Percentiles rank a stretch among this genome's conserved stretches.
These are phyloP conservation scores for Balaeniceps rex DNA, from an alignment of 2,113 vertebrate genomes.

Conservation along the genomic window DNA sequence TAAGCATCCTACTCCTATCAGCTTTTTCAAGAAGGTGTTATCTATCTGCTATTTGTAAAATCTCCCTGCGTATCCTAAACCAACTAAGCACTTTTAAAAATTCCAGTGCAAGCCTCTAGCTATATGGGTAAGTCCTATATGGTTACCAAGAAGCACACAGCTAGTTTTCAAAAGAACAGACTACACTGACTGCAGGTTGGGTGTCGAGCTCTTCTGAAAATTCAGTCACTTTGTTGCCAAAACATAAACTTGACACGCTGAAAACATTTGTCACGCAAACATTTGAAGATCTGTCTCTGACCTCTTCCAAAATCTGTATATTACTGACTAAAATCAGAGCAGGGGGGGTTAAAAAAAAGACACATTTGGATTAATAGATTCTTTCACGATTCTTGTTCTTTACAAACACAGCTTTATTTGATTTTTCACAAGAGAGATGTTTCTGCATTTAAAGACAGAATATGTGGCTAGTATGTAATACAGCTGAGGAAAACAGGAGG, in stretches of 20 bases:
- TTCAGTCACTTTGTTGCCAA: neutral
- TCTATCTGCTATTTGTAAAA: neutral
- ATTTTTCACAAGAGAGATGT: neutral
- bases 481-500: neutral
- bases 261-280: neutral
- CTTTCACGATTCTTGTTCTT: neutral
- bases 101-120: neutral
- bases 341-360: neutral
- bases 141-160: neutral
- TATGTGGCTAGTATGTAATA: neutral
- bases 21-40: neutral
- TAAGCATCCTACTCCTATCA: neutral
- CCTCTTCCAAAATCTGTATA: neutral
- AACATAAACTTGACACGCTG: neutral
- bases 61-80: neutral
- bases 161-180: neutral
- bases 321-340: neutral
- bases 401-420: neutral
- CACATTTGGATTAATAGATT: neutral
- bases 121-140: neutral
- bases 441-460: neutral
- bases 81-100: neutral
- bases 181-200: neutral
- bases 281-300: neutral
- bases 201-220: neutral